These are phyloP conservation scores for Propithecus perrieri DNA, from an alignment of 2,797 vertebrate genomes.

Conservation along the genomic window DNA sequence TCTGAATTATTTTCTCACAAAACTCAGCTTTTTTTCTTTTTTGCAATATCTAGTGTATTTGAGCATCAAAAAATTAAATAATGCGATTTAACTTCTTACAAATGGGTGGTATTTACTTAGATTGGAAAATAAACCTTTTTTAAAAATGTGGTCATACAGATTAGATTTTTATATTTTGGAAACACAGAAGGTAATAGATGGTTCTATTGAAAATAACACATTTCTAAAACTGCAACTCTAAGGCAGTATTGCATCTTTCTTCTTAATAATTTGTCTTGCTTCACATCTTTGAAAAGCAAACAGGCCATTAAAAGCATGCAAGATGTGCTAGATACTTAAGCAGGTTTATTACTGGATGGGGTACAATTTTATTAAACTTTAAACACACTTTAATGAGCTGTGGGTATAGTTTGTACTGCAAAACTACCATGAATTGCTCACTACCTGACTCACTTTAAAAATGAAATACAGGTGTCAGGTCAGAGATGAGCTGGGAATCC, in stretches of 20 bases:
- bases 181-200: constrained; percentile 68
- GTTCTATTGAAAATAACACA: constrained; percentile 62
- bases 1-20: constrained; percentile 25
- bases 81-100: not conserved
- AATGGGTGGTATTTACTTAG: not conserved
- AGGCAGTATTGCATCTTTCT: constrained; percentile 66
- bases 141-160: not conserved
- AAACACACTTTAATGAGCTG: constrained; percentile 60
- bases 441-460: constrained; percentile 47
- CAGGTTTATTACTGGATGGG: constrained; percentile 27
- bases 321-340: constrained; percentile 9
- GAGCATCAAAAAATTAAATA: not conserved
- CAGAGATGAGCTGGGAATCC: constrained; percentile 47
- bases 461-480: constrained; percentile 53
- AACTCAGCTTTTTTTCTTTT: not conserved
- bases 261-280: constrained; percentile 16
- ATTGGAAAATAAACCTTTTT: not conserved
- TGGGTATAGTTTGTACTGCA: constrained; percentile 45
- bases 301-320: constrained; percentile 11
- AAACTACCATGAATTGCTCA: constrained; percentile 40
- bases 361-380: constrained; percentile 56
- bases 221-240: constrained; percentile 56
- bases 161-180: constrained; percentile 68
- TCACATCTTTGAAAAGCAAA: constrained; percentile 43
- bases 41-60: not conserved